Base-by-base conservation (phyloP, 2,113 vertebrate genomes). In the Symphodus melops region DNA sequence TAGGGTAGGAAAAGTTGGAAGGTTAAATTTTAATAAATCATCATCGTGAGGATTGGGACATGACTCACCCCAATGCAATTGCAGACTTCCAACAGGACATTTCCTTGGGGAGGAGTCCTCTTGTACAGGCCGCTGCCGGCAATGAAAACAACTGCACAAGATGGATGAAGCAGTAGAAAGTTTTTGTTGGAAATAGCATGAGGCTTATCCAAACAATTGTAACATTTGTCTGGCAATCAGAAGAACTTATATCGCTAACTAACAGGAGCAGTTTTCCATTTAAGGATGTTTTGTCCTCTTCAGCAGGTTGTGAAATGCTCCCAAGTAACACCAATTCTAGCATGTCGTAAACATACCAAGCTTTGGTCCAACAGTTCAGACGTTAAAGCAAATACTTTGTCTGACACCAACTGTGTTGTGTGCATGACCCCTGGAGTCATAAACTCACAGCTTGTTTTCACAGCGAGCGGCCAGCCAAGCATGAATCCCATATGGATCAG, bases 61-160 rank as follows among this genome's bases (percentile, higher is more conserved):
- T 48, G n/a, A 87, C 98, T 96, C 92, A 99, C 97, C 58, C 94
- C 86, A 0, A 97, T 93, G 89, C 98, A 99, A 33, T 89, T 96
- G 90, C 94, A 95, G 76, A 99, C 97, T 82, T 96, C 85, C 82
- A 94, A 46, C 77, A 98, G 84, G 84, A 99, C 79, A 52, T 98
- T 99, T 75, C 98, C 98, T 92, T 97, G 92, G 2, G 96, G 96
- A 39, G 96, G 97, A 41, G 77, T 91, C 89, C 94, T 96, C 86
- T 94, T 96, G 92, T 99, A 99, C 66, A 97, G 77, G 56, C 93
- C 86, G 82, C 96, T 98, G 88, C 98, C 98, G 82, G 94, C 86
- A 68, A 95, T 92, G 90, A 99, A 99, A 62, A 99, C 97, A 82
- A 95, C 98, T 99, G 89, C 28, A 88, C 76, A 83, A 70, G 89